Conservation (phyloP, 2,113 vertebrate genomes). For the Campylorhamphus procurvoides region DNA sequence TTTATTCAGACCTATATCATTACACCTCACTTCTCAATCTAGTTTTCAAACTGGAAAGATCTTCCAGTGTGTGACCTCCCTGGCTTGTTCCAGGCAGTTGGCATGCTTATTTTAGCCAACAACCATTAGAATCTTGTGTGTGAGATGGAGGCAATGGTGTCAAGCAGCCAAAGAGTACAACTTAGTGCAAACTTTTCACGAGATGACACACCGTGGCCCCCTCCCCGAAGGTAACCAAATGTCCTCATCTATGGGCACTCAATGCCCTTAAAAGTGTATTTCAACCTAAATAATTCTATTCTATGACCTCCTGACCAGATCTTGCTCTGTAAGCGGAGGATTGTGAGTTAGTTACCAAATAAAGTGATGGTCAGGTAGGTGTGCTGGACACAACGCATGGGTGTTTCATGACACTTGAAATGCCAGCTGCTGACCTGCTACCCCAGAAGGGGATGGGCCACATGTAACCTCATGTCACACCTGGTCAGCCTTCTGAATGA, state of each 20-base stretch:
- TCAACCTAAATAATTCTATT: not conserved
- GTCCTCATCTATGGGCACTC: fast-evolving
- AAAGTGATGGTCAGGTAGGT: not conserved
- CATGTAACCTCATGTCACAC: not conserved
- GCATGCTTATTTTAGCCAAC: not conserved
- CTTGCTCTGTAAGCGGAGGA: not conserved
- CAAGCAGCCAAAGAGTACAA: not conserved
- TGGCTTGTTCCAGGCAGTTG: not conserved
- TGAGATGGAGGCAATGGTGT: not conserved
- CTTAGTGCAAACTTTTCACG: not conserved
- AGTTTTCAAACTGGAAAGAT: not conserved
- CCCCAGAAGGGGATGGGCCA: not conserved
- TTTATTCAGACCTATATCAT: not conserved
- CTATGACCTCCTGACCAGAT: not conserved
- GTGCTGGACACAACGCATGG: not conserved
- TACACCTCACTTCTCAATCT: not conserved
- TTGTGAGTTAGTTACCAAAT: not conserved
- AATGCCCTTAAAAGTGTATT: not conserved
- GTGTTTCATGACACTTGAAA: not conserved
- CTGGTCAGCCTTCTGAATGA: not conserved
- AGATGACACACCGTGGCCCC: not conserved
- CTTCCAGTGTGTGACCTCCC: not conserved
- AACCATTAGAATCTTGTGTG: not conserved
- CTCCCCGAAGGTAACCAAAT: not conserved
- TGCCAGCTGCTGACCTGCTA: not conserved